phyloP scores from a whole-genome alignment of 2,888 invertebrate genomes.

The Tribolium freemani region DNA sequence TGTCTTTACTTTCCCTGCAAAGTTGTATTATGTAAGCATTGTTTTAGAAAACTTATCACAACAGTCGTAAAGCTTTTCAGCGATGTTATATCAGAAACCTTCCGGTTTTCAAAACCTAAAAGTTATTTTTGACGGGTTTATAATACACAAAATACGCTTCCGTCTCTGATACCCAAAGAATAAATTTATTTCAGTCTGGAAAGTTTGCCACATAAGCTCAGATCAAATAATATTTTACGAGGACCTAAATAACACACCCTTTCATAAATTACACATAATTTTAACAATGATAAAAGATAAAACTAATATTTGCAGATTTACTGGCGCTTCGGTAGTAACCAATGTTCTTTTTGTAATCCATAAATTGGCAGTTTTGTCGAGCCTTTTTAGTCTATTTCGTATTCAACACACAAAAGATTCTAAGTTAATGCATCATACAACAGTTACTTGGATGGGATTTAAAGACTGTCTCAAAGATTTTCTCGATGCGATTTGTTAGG shows the following conservation, averaged over 20 bases:
- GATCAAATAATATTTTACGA: no score
- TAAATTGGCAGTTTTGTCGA: not conserved
- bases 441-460: conserved; percentile 3
- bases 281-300: no score
- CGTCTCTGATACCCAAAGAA: not conserved
- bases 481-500: not conserved
- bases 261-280: no score
- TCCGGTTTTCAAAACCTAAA: not conserved
- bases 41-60: not conserved
- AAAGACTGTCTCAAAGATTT: not conserved
- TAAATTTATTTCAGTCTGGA: not conserved
- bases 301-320: no score
- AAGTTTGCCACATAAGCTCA: no score
- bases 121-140: no score
- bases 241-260: no score
- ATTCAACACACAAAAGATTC: not conserved
- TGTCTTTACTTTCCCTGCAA: not conserved
- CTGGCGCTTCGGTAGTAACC: not conserved
- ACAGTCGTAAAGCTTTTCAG: not conserved
- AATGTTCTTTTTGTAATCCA: not conserved
- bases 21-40: not conserved
- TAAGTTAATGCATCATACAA: not conserved
- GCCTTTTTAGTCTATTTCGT: not conserved
- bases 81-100: not conserved
- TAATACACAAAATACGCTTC: not conserved